Base-by-base conservation (phyloP, 2,888 invertebrate species). In the Tinea trinotella region DNA sequence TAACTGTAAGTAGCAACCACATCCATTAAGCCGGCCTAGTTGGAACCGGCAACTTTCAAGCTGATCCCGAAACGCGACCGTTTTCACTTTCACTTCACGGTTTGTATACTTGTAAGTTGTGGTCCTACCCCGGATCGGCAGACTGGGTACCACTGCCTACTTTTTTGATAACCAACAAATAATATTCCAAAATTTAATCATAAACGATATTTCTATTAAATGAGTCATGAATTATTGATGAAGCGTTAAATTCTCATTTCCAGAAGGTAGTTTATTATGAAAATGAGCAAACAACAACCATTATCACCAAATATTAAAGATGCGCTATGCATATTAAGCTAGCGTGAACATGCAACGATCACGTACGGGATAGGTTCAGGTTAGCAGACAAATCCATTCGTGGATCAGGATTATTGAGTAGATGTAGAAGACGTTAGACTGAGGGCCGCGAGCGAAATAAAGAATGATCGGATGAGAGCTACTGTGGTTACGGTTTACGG, bases 181-280 rank as follows among this genome's bases (percentile, higher is more conserved):
- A n/a, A n/a, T n/a, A n/a, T n/a, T n/a, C n/a, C n/a, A n/a, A n/a
- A n/a, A n/a, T n/a, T n/a, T n/a, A n/a, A n/a, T n/a, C n/a, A n/a
- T n/a, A n/a, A n/a, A n/a, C n/a, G n/a, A n/a, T 22, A 5, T 22
- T 22, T 22, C 22, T 7, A 22, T 22, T 22, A 22, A 22, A 22
- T 22, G 7, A 22, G 7, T 22, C 22, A 72, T 74, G 65, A 75
- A 74, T 77, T 69, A 75, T 76, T 70, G 64, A 76, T 71, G 68
- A 66, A 64, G 66, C 65, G 63, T 71, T 68, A 68, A 72, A 68
- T 65, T 64, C 61, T 61, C 4, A 36, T 46, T 4, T 4, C 13
- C 46, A 6, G 18, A 1, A 10, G 18, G 1, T 13, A 2, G 3
- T 17, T 46, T 19, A 46, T 46, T 46, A 46, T 68, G 65, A 64